Base-by-base conservation (phyloP, 2,888 invertebrate species). In the Byasa hedistus region DNA sequence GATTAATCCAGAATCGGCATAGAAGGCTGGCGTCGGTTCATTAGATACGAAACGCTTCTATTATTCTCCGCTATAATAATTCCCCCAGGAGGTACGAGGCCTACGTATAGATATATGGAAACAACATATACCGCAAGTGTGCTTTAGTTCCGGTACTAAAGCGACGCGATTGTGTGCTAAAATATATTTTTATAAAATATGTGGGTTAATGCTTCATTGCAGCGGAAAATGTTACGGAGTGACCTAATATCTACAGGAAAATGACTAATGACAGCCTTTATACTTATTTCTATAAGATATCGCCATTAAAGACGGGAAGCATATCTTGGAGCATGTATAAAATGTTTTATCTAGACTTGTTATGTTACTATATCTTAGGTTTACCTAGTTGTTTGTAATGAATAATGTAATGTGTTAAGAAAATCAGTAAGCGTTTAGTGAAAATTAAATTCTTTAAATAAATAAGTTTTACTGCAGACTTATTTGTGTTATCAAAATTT, bases 41-140 rank as follows among this genome's bases (percentile, higher is more conserved):
- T 70, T 66, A 69, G 66, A 63, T 66, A 68, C 66, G 64, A 67
- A 71, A 65, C 61, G 68, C 58, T 69, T 64, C 66, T 61, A 64
- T 66, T 66, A 68, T 68, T 60, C 63, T 32, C 62, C 24, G 44
- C 51, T 22, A 54, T 61, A 64, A 65, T 65, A 66, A 66, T 58
- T 51, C 54, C 61, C 55, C 59, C 62, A 51, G 61, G 61, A 54
- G 65, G 59, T 65, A 55, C 59, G 36, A 23, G 21, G 62, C 48
- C 22, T 62, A 58, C 52, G 61, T 55, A 58, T 55, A 15, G 15
- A 12, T 12, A 54, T 39, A 44, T 57, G 44, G 54, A 58, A 62
- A 66, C 24, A 62, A 54, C 63, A 67, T 55, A 23, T 55, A 55
- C 23, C 23, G 22, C 17, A 24, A 17, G 15, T 5, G 23, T 23